Conservation (phyloP, 2,797 vertebrate genomes). For the Siniperca scherzeri region DNA sequence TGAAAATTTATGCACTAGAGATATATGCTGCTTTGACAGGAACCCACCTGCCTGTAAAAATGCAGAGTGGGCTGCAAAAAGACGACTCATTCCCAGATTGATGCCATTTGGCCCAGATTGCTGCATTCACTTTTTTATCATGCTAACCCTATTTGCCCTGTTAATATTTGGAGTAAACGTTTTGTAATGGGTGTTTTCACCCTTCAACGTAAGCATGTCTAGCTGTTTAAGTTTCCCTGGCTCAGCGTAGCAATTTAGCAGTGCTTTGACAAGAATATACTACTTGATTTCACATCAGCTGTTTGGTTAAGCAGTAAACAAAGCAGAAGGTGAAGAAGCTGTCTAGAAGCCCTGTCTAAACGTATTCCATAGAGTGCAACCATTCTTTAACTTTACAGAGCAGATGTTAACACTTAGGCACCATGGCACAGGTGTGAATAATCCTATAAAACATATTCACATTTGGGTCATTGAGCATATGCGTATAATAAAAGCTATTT, state of each 20-base stretch:
- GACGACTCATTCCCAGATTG: not conserved
- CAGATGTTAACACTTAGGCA: slow-evolving; percentile 40
- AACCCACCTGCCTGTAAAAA: slow-evolving; percentile 34
- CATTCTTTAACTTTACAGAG: slow-evolving; percentile 27
- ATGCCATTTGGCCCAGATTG: not conserved
- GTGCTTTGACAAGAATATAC: slow-evolving; percentile 42
- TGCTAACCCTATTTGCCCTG: not conserved
- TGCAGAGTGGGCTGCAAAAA: not conserved
- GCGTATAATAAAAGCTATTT: not conserved
- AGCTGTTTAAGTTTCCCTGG: slow-evolving; percentile 14
- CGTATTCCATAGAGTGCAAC: slow-evolving; percentile 38
- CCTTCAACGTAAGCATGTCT: not conserved
- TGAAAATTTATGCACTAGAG: slow-evolving; percentile 45
- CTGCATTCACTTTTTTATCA: slow-evolving; percentile 1
- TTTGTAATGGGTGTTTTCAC: slow-evolving; percentile 5
- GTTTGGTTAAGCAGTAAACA: slow-evolving; percentile 64
- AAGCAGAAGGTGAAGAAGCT: slow-evolving; percentile 45
- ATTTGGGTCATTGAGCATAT: slow-evolving; percentile 29
- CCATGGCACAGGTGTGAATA: slow-evolving; percentile 11
- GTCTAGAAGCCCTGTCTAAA: slow-evolving; percentile 27
- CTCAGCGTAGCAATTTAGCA: slow-evolving; percentile 23
- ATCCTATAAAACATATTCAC: slow-evolving; percentile 25
- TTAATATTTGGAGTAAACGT: slow-evolving; percentile 8
- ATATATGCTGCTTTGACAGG: slow-evolving; percentile 30
- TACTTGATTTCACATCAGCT: slow-evolving; percentile 51